Percentiles rank a stretch among this genome's conserved stretches.
phyloP scores from a whole-genome alignment of 2,113 vertebrate species.

The Psittacara wagleri region DNA sequence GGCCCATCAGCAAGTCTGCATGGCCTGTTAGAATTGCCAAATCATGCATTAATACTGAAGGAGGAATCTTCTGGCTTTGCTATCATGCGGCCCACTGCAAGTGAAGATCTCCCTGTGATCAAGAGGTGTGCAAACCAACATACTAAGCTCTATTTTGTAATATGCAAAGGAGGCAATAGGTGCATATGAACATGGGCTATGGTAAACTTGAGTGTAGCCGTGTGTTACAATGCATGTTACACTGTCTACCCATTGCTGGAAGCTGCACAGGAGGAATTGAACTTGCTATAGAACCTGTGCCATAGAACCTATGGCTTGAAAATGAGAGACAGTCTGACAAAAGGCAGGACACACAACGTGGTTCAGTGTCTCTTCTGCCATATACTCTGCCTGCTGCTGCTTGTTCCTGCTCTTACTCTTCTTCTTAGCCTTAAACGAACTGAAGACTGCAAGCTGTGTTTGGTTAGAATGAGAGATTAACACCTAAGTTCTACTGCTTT shows the following conservation, averaged over 20 bases:
- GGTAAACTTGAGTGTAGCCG: not conserved
- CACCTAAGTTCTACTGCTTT: not conserved
- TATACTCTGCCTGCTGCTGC: not conserved
- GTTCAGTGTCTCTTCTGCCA: not conserved
- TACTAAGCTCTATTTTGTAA: not conserved
- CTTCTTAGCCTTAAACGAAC: not conserved
- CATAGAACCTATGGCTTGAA: not conserved
- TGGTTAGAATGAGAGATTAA: not conserved
- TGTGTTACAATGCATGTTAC: not conserved
- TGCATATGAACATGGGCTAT: not conserved
- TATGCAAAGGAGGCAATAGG: not conserved
- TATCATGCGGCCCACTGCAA: not conserved
- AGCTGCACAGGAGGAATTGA: not conserved
- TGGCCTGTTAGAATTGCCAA: not conserved
- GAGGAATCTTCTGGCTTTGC: not conserved
- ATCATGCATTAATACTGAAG: rapidly evolving
- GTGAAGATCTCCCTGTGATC: not conserved
- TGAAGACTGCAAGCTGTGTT: not conserved
- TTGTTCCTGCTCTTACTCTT: not conserved
- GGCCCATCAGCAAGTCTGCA: not conserved
- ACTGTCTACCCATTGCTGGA: not conserved
- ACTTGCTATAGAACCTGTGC: not conserved
- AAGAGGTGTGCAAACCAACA: not conserved
- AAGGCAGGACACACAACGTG: not conserved
- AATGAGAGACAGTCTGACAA: not conserved